A percentile compares a stretch with the other conserved stretches of the same genome.
These are phyloP conservation scores for Chiloscyllium punctatum DNA, from an alignment of 2,797 vertebrate genomes.

Conservation along the genomic window DNA sequence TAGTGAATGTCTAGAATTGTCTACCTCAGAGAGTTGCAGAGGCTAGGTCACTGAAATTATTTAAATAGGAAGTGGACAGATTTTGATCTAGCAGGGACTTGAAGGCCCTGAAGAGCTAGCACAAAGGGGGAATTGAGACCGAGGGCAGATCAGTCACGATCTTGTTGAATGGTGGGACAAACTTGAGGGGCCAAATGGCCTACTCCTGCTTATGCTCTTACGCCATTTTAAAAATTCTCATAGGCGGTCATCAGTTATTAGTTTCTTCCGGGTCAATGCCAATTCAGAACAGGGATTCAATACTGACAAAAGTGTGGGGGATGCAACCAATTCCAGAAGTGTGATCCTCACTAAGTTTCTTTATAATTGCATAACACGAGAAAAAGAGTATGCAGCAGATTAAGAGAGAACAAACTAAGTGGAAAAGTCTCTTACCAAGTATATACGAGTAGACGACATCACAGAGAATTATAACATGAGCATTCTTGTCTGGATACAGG, in stretches of 20 bases:
- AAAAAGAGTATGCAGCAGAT: background rate
- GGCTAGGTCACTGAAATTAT: too few relatives aligned
- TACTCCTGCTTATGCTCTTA: too few relatives aligned
- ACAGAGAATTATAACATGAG: constrained; percentile 66
- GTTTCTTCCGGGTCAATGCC: background rate
- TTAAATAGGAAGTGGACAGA: too few relatives aligned
- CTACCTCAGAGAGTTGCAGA: too few relatives aligned
- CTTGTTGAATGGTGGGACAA: too few relatives aligned
- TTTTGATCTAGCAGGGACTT: too few relatives aligned
- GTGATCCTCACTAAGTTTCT: background rate
- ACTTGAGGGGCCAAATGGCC: too few relatives aligned
- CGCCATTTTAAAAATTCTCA: background rate
- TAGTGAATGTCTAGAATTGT: too few relatives aligned
- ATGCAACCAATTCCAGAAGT: background rate
- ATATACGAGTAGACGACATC: constrained; percentile 72
- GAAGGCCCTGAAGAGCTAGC: too few relatives aligned
- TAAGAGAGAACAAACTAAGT: background rate
- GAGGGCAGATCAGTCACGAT: too few relatives aligned
- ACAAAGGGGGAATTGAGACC: too few relatives aligned
- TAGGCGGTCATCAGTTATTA: background rate
- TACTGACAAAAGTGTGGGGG: background rate
- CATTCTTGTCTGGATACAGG: constrained; percentile 61
- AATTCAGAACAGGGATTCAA: background rate
- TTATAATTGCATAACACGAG: background rate
- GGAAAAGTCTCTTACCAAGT: constrained; percentile 52